Base-by-base conservation (phyloP, 2,888 invertebrate genomes). In the Andrena flavipes region DNA sequence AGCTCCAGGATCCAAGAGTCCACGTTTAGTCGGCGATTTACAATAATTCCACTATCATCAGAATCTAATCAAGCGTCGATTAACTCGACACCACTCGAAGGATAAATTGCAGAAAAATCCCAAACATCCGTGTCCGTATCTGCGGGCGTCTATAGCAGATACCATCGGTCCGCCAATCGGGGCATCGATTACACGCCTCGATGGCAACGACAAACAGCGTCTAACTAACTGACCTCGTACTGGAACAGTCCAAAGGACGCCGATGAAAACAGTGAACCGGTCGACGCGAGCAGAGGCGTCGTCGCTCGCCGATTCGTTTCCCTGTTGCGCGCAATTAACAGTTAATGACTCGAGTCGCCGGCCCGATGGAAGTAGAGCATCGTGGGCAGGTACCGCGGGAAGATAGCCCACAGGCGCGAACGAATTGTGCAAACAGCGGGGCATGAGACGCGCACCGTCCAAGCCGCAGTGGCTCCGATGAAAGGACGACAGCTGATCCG, bases 321-420 rank as follows among this genome's bases (percentile, higher is more conserved):
- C 72, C 59, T 13, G 4, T 10, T 23, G 20, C 35, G 20, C 3
- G 16, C 65, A 13, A 56, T 78, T 56, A 59, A 48, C 42, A 51
- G 42, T 69, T 65, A 71, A 80, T 60, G 71, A 65, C 60, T 80
- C 65, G 71, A 48, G 70, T 79, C 80, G 63, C 54, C 68, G 63
- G 78, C 7, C 26, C 48, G 64, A 59, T 74, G 48, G 29, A 56
- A 30, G 23, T 42, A 10, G 48, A 59, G 29, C 62, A 42, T 16
- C 51, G 74, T 26, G 33, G 42, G 56, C 64, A 76, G 76, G 30
- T 64, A 64, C 26, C 56, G n/a, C 54, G n/a, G 60, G 16, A 30
- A 76, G 42, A 26, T 54, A 30, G 42, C 16, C 62, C n/a, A 13
- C 20, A 48, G 63, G 56, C 23, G 63, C n/a, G 63, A 33, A 49